These are phyloP conservation scores for Bombus confusus DNA, from an alignment of 1,140 invertebrate genomes.

Conservation along the genomic window DNA sequence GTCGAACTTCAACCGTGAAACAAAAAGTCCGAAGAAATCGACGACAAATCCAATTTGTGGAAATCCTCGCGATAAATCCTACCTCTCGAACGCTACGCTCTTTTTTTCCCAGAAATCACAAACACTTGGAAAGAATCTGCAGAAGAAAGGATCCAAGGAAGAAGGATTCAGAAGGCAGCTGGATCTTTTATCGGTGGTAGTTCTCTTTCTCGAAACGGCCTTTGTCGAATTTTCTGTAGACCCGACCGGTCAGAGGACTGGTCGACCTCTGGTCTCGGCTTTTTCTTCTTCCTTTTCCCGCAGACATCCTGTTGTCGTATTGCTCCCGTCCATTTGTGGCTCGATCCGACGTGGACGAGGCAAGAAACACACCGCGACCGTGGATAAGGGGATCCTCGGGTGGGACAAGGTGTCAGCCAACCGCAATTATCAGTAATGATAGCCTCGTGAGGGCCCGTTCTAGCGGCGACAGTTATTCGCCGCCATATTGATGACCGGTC, in stretches of 20 bases:
- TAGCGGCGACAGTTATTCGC: conserved; percentile 54
- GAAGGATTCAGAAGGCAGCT: neutral
- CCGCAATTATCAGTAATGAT: conserved; percentile 67
- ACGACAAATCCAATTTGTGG: neutral
- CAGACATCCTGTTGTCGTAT: conserved; percentile 56
- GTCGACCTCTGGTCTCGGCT: conserved; percentile 35
- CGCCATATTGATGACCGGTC: conserved; percentile 53
- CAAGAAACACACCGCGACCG: neutral
- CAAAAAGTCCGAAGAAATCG: neutral
- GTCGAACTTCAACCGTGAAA: no score
- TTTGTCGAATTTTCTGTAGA: conserved; percentile 50
- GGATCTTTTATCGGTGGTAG: neutral
- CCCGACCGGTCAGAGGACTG: conserved; percentile 1
- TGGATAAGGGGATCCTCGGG: conserved; percentile 28
- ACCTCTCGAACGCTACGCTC: neutral
- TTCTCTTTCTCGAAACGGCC: neutral
- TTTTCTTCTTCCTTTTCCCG: conserved; percentile 33
- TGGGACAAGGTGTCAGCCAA: conserved; percentile 57
- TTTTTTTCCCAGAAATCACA: neutral
- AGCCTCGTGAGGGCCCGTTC: conserved; percentile 24
- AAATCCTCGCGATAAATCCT: neutral
- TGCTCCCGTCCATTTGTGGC: conserved; percentile 41
- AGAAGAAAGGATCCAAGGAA: neutral
- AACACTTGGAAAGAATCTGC: neutral
- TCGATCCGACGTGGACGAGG: neutral